Percentiles rank a stretch among this genome's conserved stretches.
phyloP scores from a whole-genome alignment of 2,797 vertebrate species.

The Thamnophis elegans region DNA sequence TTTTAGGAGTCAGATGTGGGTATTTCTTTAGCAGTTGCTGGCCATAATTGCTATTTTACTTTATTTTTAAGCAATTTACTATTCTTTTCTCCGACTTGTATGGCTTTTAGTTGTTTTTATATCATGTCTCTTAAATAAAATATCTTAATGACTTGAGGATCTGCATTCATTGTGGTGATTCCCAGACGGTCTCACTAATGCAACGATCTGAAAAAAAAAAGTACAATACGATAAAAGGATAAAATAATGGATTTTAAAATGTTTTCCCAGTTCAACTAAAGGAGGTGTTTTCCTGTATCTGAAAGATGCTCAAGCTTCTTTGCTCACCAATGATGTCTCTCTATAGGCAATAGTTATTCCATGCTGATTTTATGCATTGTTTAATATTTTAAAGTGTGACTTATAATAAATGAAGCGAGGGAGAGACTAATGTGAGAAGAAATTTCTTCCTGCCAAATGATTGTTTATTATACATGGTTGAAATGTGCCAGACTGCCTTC shows the following conservation, averaged over 20 bases:
- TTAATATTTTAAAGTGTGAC: background rate
- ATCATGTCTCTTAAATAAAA: background rate
- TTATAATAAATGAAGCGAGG: background rate
- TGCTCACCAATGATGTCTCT: background rate
- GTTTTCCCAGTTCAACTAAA: background rate
- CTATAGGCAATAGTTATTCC: background rate
- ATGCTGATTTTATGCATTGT: background rate
- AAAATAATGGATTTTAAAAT: background rate
- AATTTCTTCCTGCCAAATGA: background rate
- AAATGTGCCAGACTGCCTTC: background rate
- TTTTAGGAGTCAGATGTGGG: background rate
- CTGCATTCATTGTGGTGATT: background rate
- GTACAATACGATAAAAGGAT: background rate
- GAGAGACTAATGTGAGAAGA: background rate
- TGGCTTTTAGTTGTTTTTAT: background rate
- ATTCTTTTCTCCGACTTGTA: background rate
- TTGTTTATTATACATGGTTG: background rate
- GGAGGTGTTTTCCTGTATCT: background rate
- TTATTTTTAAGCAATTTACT: background rate
- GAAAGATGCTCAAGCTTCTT: background rate
- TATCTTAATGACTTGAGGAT: background rate
- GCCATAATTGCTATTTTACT: background rate
- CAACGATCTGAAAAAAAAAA: background rate
- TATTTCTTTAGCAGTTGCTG: background rate
- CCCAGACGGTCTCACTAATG: background rate